Conservation (phyloP, 2,797 vertebrate genomes). For the Sternotherus odoratus region DNA sequence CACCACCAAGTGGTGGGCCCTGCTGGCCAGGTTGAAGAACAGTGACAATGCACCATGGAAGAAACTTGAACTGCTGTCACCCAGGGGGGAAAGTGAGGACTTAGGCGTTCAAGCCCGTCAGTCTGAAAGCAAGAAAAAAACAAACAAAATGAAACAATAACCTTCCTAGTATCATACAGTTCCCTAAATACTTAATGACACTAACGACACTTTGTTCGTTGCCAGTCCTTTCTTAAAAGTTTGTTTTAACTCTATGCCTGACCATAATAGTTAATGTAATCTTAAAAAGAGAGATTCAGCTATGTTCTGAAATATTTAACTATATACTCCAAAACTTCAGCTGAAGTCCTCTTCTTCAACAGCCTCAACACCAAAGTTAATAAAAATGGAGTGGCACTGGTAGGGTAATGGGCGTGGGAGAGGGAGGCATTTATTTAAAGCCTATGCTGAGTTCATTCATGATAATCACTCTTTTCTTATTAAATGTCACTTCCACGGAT, state of each 20-base stretch:
- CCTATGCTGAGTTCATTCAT: background rate
- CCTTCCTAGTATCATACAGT: background rate
- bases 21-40: background rate
- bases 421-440: constrained; percentile 13
- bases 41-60: background rate
- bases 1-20: background rate
- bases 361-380: constrained; percentile 16
- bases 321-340: background rate
- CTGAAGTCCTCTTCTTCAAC: background rate
- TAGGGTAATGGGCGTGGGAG: background rate
- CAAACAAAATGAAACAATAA: background rate
- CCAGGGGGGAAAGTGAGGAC: background rate
- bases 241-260: background rate
- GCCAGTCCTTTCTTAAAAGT: background rate
- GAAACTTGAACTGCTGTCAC: background rate
- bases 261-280: background rate
- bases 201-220: background rate
- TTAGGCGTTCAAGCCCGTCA: background rate
- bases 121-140: background rate
- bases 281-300: background rate
- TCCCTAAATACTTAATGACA: background rate
- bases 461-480: constrained; percentile 8
- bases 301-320: background rate
- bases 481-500: background rate
- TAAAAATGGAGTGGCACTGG: background rate